phyloP scores from a whole-genome alignment of 1,140 invertebrate genomes.

The Calephelis nemesis region DNA sequence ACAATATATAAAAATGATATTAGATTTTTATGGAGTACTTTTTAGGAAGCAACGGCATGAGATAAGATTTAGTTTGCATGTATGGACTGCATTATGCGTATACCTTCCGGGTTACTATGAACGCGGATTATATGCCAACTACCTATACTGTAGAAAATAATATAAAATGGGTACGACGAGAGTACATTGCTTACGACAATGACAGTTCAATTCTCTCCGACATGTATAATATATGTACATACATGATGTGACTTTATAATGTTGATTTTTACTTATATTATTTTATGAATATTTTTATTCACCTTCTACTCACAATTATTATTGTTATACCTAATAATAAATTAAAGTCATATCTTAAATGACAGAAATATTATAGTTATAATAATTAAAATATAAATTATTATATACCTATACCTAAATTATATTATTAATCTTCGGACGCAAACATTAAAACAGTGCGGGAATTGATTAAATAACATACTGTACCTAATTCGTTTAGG shows the following conservation, averaged over 20 bases:
- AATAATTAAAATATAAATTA: slow-evolving; percentile 46
- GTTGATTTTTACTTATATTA: slow-evolving; percentile 68
- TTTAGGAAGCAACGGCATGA: slow-evolving; percentile 35
- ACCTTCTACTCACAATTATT: slow-evolving; percentile 64
- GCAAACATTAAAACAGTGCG: slow-evolving; percentile 50
- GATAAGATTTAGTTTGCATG: slow-evolving; percentile 18
- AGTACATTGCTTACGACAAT: slow-evolving; percentile 47
- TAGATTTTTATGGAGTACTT: slow-evolving; percentile 54
- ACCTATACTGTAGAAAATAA: slow-evolving; percentile 48
- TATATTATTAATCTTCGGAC: slow-evolving; percentile 39
- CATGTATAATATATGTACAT: slow-evolving; percentile 57
- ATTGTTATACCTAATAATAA: slow-evolving; percentile 63
- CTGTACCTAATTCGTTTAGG: slow-evolving; percentile 45
- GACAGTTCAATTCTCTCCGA: slow-evolving; percentile 39
- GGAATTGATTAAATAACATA: slow-evolving; percentile 64
- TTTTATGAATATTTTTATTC: slow-evolving; percentile 65
- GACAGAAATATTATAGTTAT: slow-evolving; percentile 57
- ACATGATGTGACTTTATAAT: slow-evolving; percentile 65
- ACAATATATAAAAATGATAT: slow-evolving; percentile 43
- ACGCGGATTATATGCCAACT: slow-evolving; percentile 42
- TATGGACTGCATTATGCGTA: slow-evolving; percentile 25
- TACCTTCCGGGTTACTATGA: slow-evolving; percentile 30
- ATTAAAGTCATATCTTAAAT: slow-evolving; percentile 66
- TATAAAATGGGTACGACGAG: slow-evolving; percentile 62
- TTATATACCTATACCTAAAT: slow-evolving; percentile 35